These are phyloP conservation scores for Misgurnus anguillicaudatus DNA, from an alignment of 2,113 vertebrate genomes.

Conservation along the genomic window DNA sequence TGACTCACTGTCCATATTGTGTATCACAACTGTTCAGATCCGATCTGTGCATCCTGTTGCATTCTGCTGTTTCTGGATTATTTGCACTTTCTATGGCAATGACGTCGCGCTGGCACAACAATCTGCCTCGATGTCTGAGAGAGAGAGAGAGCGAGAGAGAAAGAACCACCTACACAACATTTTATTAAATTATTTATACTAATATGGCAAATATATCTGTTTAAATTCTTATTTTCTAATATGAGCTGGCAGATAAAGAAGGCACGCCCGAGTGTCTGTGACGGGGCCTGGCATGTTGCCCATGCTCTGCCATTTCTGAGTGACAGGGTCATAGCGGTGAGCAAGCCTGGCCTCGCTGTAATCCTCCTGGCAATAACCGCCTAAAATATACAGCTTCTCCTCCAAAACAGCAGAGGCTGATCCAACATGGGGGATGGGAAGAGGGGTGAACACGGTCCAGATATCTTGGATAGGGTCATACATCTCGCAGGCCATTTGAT, in stretches of 20 bases:
- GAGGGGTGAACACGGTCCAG: constrained; percentile 63
- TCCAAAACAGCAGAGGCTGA: constrained; percentile 72
- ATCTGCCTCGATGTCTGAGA: no score
- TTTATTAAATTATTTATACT: no score
- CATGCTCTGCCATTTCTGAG: constrained; percentile 69
- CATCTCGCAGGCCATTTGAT: constrained; percentile 70
- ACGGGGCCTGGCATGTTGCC: constrained; percentile 71
- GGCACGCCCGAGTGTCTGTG: constrained; percentile 69
- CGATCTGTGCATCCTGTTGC: no score
- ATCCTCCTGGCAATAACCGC: constrained; percentile 75
- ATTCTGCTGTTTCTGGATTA: no score
- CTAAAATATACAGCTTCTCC: constrained; percentile 71
- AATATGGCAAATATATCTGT: no score
- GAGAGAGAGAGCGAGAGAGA: no score
- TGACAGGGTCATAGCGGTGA: constrained; percentile 68
- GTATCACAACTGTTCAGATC: no score
- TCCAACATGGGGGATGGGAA: constrained; percentile 69
- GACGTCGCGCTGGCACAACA: no score
- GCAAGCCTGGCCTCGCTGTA: constrained; percentile 69
- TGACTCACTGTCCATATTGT: no score
- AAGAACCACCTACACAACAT: no score
- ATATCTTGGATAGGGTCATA: constrained; percentile 61
- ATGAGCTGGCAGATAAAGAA: constrained; percentile 63
- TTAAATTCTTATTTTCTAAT: constrained; percentile 51
- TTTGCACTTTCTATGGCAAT: no score